Conservation (phyloP, 2,797 vertebrate species). For the Acipenser transmontanus region DNA sequence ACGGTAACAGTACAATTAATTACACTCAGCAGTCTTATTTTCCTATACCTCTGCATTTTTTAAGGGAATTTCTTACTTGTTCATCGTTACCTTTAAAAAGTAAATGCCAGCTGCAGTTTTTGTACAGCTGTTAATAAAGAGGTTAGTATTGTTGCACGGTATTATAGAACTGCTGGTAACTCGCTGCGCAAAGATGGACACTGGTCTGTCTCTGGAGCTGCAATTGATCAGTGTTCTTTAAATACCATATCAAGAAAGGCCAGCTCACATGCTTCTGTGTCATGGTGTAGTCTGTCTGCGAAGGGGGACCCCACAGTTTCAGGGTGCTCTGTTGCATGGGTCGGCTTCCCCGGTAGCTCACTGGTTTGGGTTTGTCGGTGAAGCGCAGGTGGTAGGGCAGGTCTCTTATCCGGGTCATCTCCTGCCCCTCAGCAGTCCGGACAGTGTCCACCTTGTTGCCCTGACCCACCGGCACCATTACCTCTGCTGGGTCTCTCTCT, state of each 20-base stretch:
- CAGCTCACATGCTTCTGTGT: slow-evolving; percentile 36
- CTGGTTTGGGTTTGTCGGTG: no score
- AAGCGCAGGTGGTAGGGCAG: no score
- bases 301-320: slow-evolving; percentile 20
- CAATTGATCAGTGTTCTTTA: background rate
- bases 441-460: background rate
- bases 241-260: background rate
- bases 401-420: no score
- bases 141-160: no score
- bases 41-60: no score
- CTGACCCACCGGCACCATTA: background rate
- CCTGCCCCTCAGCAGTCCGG: background rate
- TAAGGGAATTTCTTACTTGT: no score
- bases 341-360: background rate
- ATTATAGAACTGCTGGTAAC: no score
- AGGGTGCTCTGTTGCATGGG: slow-evolving; percentile 38
- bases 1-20: no score
- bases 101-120: no score
- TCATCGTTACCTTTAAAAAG: no score
- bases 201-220: background rate
- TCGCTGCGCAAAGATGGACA: background rate
- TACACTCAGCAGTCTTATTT: no score
- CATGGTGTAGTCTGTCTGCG: slow-evolving; percentile 28
- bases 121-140: no score
- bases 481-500: background rate